These are phyloP conservation scores for Anthoscopus minutus DNA, from an alignment of 2,113 vertebrate species.

Conservation along the genomic window DNA sequence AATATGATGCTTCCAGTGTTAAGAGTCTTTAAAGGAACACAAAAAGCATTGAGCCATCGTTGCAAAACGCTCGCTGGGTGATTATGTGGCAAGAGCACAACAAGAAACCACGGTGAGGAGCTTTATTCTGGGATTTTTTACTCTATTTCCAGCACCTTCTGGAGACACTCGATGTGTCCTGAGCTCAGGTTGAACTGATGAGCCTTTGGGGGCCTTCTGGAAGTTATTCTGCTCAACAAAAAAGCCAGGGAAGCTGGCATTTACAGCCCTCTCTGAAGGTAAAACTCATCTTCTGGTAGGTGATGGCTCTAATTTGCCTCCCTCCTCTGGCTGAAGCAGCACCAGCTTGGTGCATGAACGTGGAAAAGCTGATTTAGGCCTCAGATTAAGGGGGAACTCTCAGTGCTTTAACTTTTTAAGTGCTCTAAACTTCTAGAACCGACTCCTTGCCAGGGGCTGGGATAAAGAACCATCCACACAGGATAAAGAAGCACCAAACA, in stretches of 20 bases:
- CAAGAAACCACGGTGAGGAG: background rate
- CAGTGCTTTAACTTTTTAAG: background rate
- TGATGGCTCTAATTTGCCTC: background rate
- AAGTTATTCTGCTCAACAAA: background rate
- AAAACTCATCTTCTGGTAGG: background rate
- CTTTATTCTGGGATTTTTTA: background rate
- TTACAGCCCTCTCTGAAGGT: background rate
- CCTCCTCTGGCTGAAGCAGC: background rate
- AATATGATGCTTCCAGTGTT: background rate
- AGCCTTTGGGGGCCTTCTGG: background rate
- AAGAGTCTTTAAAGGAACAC: background rate
- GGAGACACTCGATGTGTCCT: rapidly evolving
- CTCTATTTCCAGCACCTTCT: background rate
- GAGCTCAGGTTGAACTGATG: background rate
- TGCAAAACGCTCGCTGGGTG: background rate
- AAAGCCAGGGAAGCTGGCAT: background rate
- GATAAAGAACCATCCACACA: background rate
- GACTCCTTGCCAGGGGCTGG: background rate
- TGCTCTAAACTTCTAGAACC: rapidly evolving
- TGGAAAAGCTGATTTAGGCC: rapidly evolving
- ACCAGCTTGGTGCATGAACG: rapidly evolving
- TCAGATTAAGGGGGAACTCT: background rate
- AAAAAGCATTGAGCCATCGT: background rate
- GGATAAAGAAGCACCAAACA: background rate
- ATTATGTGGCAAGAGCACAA: background rate